Conservation (phyloP, 2,888 invertebrate genomes). For the Lasioglossum calceatum region DNA sequence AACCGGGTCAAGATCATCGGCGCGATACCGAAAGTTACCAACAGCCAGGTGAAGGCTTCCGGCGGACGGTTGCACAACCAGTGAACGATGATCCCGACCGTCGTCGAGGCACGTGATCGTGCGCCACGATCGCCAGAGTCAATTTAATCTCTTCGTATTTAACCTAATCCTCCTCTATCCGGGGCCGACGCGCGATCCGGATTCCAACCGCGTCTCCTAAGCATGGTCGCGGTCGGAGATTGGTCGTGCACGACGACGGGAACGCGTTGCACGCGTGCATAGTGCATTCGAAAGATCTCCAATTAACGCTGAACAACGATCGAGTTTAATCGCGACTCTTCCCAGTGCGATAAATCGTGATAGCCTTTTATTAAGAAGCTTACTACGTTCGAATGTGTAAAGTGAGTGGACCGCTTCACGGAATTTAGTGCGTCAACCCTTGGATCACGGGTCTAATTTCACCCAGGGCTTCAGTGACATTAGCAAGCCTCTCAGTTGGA, state of each 20-base stretch:
- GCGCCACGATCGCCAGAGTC: conserved; percentile 41
- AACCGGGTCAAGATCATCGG: conserved; percentile 92
- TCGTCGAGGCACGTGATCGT: conserved; percentile 35
- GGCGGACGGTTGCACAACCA: conserved; percentile 85
- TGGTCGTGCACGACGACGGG: neutral
- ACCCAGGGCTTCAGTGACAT: neutral
- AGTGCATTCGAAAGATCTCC: neutral
- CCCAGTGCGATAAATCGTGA: neutral
- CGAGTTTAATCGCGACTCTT: neutral
- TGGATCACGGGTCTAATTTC: neutral
- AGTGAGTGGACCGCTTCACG: neutral
- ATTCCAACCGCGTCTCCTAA: neutral
- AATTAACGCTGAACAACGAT: neutral
- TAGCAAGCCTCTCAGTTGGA: neutral
- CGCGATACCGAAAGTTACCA: conserved; percentile 89
- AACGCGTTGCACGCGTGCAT: neutral
- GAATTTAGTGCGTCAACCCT: neutral
- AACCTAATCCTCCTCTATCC: conserved; percentile 23
- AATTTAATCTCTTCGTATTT: conserved; percentile 53
- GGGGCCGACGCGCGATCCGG: conserved; percentile 12
- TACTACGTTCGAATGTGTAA: neutral
- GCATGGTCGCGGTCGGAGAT: neutral
- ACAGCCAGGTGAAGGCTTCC: conserved; percentile 83
- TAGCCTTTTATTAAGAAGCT: neutral
- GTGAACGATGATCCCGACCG: conserved; percentile 69